Base-by-base conservation (phyloP, 2,113 vertebrate species). In the Crotalus horridus region DNA sequence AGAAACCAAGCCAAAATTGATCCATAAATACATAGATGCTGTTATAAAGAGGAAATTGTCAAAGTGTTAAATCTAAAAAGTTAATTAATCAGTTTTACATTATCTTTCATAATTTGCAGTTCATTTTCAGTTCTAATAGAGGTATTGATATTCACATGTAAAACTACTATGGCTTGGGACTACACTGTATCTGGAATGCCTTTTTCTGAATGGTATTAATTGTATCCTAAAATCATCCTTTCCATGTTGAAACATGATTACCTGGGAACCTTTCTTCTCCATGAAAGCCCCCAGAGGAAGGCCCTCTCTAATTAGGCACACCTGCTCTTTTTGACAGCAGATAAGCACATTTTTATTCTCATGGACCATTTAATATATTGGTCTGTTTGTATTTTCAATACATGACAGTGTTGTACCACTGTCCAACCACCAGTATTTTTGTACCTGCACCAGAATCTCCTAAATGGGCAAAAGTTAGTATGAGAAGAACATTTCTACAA, bases 381-480 rank as follows among this genome's bases (percentile, higher is more conserved):
- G 2, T 81, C 74, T 81, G 74, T 43, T 81, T 81, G 74, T 20
- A 81, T 81, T 81, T 81, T 43, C n/a, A 81, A 43, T n/a, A 29
- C 20, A 48, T 51, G n/a, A 69, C n/a, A 51, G 59, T 20, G 9
- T 23, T 90, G 26, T 23, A 61, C 81, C 91, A 90, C 91, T 96
- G 95, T 94, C 91, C 91, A 96, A 85, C 74, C 93, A 94, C 91
- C 26, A 92, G 46, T 89, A 92, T 90, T 93, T 95, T 89, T 94
- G 96, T 93, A 93, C 94, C 8, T 51, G 48, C 48, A 8, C 48
- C 48, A 92, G 93, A 95, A 94, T 95, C 93, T 92, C 87, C 89
- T 39, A 96, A 97, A 97, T 94, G 89, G 94, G 96, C 94, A 96
- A 96, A 91, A 92, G 86, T 69, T 3, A 0, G 81, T 93, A 93